These are phyloP conservation scores for Oncorhynchus masou DNA, from an alignment of 2,113 vertebrate species.

Conservation along the genomic window DNA sequence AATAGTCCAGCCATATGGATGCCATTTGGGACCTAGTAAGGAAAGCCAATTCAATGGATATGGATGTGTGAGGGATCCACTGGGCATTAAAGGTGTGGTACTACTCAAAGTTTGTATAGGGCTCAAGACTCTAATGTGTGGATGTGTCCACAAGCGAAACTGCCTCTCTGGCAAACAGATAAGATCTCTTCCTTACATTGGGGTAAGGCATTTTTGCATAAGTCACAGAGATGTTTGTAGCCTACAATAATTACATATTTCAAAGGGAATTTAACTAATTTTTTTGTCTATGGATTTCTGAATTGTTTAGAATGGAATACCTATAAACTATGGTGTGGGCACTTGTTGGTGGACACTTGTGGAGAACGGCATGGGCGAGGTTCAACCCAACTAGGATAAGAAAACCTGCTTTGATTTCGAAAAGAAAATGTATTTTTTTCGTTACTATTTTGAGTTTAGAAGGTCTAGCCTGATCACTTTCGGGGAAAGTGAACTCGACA, in stretches of 20 bases:
- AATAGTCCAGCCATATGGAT: no score
- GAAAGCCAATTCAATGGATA: neutral
- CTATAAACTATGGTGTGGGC: neutral
- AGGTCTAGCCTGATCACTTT: neutral
- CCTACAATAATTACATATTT: no score
- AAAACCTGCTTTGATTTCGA: slow-evolving; percentile 24
- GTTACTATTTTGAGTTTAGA: neutral
- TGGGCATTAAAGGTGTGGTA: neutral
- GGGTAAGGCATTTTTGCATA: neutral
- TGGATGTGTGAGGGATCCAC: neutral
- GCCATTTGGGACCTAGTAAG: neutral
- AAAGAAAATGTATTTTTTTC: slow-evolving; percentile 34
- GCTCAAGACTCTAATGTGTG: neutral
- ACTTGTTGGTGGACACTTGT: neutral
- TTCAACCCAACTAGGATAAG: slow-evolving; percentile 17
- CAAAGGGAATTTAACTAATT: no score
- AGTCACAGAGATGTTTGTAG: neutral
- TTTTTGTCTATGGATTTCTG: no score
- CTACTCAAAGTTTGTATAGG: neutral
- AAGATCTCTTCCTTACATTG: neutral
- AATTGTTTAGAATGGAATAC: neutral
- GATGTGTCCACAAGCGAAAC: neutral
- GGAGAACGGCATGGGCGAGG: slow-evolving; percentile 27
- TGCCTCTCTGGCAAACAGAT: neutral
- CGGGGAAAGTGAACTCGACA: neutral